These are phyloP conservation scores for Sinosuthora webbiana DNA, from an alignment of 2,113 vertebrate genomes.

Conservation along the genomic window DNA sequence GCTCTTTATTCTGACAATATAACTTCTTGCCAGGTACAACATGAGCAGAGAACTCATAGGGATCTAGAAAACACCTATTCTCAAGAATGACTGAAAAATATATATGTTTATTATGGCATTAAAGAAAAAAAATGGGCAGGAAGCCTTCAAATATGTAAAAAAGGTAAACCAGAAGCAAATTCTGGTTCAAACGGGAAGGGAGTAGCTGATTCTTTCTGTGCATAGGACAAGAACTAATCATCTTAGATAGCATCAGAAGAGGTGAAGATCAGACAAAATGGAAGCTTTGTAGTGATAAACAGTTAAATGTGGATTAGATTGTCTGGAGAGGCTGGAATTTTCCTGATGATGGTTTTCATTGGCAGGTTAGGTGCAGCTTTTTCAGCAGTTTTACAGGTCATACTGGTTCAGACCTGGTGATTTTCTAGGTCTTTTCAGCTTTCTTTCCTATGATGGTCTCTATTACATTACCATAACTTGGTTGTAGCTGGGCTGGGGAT, in stretches of 20 bases:
- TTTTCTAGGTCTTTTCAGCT: conserved; percentile 14
- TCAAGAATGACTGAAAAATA: neutral
- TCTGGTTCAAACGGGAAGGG: neutral
- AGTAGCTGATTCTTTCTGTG: neutral
- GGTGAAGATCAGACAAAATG: neutral
- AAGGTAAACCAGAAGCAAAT: neutral
- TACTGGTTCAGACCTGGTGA: neutral
- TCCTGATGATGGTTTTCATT: neutral
- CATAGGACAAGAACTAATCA: neutral
- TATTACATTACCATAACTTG: neutral
- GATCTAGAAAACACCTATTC: neutral
- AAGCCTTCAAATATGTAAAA: neutral
- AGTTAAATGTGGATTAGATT: conserved; percentile 22
- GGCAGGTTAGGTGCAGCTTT: neutral
- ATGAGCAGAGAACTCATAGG: neutral
- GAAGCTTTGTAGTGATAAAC: conserved; percentile 50
- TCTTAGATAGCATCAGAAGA: conserved; percentile 36
- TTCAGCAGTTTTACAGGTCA: conserved; percentile 14
- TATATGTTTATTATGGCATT: neutral
- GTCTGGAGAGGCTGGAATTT: conserved; percentile 33
- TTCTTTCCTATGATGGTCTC: neutral
- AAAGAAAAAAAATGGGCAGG: neutral
- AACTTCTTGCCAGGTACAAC: neutral
- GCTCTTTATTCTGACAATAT: neutral
- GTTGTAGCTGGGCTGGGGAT: neutral